Evolutionary conservation across 2,113 vertebrate genomes (phyloP).

Genomic region (Rhineura floridana): DNA sequence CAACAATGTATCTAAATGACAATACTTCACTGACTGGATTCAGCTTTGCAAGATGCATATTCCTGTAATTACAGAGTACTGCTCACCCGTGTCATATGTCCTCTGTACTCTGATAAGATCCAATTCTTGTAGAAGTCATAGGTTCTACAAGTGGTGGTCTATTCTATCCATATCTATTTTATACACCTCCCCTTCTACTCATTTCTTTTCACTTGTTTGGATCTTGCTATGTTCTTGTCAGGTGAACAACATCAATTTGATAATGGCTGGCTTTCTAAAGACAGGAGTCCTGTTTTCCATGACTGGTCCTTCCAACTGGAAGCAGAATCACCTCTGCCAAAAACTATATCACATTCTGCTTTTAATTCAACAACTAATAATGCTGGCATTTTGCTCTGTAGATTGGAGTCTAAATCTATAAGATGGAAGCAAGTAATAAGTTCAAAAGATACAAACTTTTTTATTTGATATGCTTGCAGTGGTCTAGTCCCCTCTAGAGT

Average conservation of each 20-base stretch:
- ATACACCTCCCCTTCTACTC: no score
- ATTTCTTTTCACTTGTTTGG: not conserved
- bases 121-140: not conserved
- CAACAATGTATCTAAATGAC: not conserved
- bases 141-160: not conserved
- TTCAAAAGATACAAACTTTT: not conserved
- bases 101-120: no score
- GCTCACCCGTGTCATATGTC: not conserved
- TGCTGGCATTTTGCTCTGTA: not conserved
- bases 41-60: slow-evolving; percentile 20
- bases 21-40: not conserved
- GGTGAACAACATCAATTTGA: not conserved
- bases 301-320: not conserved
- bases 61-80: slow-evolving; percentile 20
- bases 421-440: not conserved
- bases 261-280: not conserved
- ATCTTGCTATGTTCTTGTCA: not conserved
- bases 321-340: not conserved
- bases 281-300: not conserved
- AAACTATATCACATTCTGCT: not conserved
- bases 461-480: not conserved
- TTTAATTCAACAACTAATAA: not conserved
- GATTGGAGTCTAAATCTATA: not conserved
- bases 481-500: not conserved
- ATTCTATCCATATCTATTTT: not conserved